Base-by-base conservation (phyloP, 2,888 invertebrate genomes). In the Drosophila testacea region DNA sequence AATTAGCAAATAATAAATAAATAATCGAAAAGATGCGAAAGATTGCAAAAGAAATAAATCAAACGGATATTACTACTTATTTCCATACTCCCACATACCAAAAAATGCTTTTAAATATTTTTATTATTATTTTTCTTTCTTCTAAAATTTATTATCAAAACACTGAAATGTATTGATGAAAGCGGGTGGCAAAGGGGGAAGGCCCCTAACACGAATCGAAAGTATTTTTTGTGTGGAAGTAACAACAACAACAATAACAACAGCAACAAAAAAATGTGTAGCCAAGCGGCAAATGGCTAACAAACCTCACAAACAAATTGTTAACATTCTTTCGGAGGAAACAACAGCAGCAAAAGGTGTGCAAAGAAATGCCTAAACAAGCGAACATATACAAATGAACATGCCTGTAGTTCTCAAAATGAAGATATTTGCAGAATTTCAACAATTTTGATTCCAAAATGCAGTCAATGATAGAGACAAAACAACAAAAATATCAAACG, bases 1-100 rank as follows among this genome's bases (percentile, higher is more conserved):
- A 67, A 62, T 79, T 69, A 60, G 56, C 56, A 70, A 79, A 55
- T 60, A 62, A 61, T 66, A 70, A 70, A 79, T 79, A 79, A 79
- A 79, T 77, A 79, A 70, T 54, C 60, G 69, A 55, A 50, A 57
- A 73, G 64, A 70, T 73, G 60, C 67, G 63, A 67, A 63, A 44
- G 34, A 56, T 56, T 44, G 55, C 30, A 54, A 69, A 52, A 59
- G 56, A 56, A 67, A 79, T 79, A 79, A 79, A 79, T 79, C 78
- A 79, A 57, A 60, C 36, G 69, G 69, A 64, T 64, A 79, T 79
- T 69, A 69, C 69, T 73, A 64, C 61, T 66, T 60, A 52, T 47
- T 46, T 54, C 41, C 36, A 30, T 47, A 38, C 57, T 57, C 64
- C 64, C 59, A 59, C 64, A 44, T 50, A 47, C 32, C 46, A 11